Base-by-base conservation (phyloP, 2,888 invertebrate genomes). In the Litoditis marina region DNA sequence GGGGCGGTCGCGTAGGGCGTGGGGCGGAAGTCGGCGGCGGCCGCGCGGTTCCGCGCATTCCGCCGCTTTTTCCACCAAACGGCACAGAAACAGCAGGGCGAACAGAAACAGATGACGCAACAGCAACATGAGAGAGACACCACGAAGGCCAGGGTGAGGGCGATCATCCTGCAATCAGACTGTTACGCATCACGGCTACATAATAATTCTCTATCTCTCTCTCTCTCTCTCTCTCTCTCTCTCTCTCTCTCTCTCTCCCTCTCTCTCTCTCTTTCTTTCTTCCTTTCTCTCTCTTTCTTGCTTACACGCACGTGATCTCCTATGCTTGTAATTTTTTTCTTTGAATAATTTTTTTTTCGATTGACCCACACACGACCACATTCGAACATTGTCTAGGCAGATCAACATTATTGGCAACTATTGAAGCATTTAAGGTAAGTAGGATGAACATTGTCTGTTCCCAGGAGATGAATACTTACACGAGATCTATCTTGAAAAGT, bases 41-140 rank as follows among this genome's bases (percentile, higher is more conserved):
- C 56, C 13, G 42, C 51, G 2, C 62, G 34, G 31, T 56, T 57
- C 6, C 62, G 50, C 8, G 13, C 34, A 13, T 49, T 27, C 19
- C 57, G 56, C 7, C 62, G 49, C 44, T 57, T 62, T 31, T 51
- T 56, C 49, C 39, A 62, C 56, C 56, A 57, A 36, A 57, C 25
- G 25, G 75, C 75, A 54, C 73, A 72, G 39, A 66, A 60, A 49
- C 75, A 75, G 53, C 71, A 75, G 1, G 75, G 75, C 25, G 72
- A 69, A 36, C 69, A 72, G 65, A 75, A 75, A 52, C 75, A 75
- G 27, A 71, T 60, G 4, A 70, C 67, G 32, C 75, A 73, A 46
- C 73, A 75, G 54, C 75, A 75, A 8, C 66, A 64, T 25, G 68
- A 67, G 27, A 75, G 34, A 30, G 65, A 53, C 16, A 73, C 51